Base-by-base conservation (phyloP, 2,888 invertebrate species). In the Dynastes maya region DNA sequence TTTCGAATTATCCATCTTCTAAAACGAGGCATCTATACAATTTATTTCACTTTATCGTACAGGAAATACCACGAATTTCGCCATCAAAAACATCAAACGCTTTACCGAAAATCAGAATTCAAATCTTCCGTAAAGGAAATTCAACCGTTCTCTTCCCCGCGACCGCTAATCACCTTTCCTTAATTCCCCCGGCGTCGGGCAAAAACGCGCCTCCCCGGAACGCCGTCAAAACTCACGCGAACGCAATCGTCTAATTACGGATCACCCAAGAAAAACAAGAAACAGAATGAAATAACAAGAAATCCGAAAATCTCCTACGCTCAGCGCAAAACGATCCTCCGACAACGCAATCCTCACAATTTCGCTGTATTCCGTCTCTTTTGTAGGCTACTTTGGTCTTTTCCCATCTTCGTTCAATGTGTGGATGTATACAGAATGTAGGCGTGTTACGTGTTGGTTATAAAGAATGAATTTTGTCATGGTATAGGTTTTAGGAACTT, bases 231-330 rank as follows among this genome's bases (percentile, higher is more conserved):
- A 58, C 55, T 16, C 72, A 58, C 70, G 53, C 53, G 70, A 51
- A 70, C 70, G n/a, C 53, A 53, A 51, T 51, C 53, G 51, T n/a
- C 72, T 58, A 76, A 65, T 67, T 53, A 65, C 65, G 53, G 49
- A 76, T 76, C 67, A 76, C 51, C 76, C 70, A 81, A 78, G 76
- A 80, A 80, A 80, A 81, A 82, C 82, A 79, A 76, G 78, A 80
- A 80, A 79, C 80, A 72, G 77, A 80, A 80, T 82, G 81, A 81
- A 82, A 80, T 70, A 82, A 82, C 82, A 82, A 79, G 81, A 82
- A 82, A 82, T 82, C 80, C 79, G 77, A 80, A 82, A 76, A 76
- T 76, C 76, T 76, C 64, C 76, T 63, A 22, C 61, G 40, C 71
- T 29, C 16, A 8, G 29, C 51, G 76, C 37, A 58, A 55, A 72